These are phyloP conservation scores for Campylomormyrus numenius DNA, from an alignment of 2,113 vertebrate species.

Conservation along the genomic window DNA sequence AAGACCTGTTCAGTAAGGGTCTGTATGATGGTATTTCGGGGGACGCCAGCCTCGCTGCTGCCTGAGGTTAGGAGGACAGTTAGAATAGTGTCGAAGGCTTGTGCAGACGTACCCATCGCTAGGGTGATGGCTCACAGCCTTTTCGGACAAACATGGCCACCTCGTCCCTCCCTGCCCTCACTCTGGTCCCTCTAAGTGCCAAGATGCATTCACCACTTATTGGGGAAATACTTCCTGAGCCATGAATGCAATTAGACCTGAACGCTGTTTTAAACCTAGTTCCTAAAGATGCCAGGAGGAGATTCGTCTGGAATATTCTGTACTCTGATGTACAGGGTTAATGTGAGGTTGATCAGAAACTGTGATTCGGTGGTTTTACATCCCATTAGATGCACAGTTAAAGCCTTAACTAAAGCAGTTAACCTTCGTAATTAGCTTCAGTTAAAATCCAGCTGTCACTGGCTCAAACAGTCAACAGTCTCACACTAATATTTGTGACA, in stretches of 20 bases:
- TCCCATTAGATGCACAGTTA: neutral
- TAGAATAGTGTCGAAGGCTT: constrained; percentile 30
- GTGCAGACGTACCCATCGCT: constrained; percentile 42
- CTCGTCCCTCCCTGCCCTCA: neutral
- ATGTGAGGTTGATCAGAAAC: neutral
- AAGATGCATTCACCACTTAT: constrained; percentile 43
- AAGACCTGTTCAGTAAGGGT: constrained; percentile 29
- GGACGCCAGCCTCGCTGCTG: constrained; percentile 25
- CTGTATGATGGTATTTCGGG: constrained; percentile 37
- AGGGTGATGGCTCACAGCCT: constrained; percentile 47
- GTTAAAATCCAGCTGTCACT: neutral
- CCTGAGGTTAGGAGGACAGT: constrained; percentile 32
- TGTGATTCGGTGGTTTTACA: neutral
- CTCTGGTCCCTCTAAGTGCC: constrained; percentile 17
- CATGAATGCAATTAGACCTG: constrained; percentile 50
- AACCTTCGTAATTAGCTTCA: neutral
- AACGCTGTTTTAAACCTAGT: constrained; percentile 3
- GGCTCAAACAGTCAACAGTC: neutral
- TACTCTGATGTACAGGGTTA: neutral
- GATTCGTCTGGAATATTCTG: neutral
- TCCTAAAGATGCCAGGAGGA: neutral
- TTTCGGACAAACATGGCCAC: constrained; percentile 43
- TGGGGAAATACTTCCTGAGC: constrained; percentile 44
- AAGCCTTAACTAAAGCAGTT: neutral
- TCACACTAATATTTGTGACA: neutral